These are phyloP conservation scores for Melanotaenia pygmaea DNA, from an alignment of 2,797 vertebrate species.

Conservation along the genomic window DNA sequence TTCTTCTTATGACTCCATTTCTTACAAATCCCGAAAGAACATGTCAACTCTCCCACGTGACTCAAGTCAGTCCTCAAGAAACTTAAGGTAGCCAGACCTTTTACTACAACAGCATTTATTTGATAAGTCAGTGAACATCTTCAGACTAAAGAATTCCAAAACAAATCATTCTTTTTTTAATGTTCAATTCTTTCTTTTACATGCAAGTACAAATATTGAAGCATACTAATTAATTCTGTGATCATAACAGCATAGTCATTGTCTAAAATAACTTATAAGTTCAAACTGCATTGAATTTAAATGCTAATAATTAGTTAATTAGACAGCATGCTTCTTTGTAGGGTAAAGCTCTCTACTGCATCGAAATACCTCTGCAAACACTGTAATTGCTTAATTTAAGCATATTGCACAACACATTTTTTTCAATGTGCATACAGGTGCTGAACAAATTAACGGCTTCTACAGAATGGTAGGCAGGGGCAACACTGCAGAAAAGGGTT, in stretches of 20 bases:
- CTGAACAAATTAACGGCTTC: conserved; percentile 26
- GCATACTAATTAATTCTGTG: background rate
- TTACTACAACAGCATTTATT: conserved; percentile 35
- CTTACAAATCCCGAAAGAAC: background rate
- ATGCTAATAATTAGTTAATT: background rate
- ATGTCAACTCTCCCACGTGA: background rate
- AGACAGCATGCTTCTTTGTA: background rate
- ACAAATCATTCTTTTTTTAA: conserved; percentile 1
- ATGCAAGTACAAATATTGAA: background rate
- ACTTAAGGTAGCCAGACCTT: too few relatives aligned
- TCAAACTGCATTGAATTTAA: background rate
- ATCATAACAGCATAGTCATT: background rate
- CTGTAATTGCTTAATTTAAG: background rate
- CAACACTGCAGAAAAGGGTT: conserved; percentile 87
- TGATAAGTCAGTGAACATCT: background rate
- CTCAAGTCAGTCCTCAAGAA: background rate
- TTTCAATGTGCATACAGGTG: background rate
- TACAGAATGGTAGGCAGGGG: conserved; percentile 85
- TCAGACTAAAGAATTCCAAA: background rate
- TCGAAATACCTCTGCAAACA: background rate
- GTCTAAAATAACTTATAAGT: conserved; percentile 3
- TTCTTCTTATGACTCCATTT: conserved; percentile 13
- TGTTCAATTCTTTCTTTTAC: background rate
- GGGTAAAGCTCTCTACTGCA: background rate
- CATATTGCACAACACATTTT: background rate